Evolutionary conservation across 2,797 vertebrate genomes (phyloP), one percentile per base, ranked within the genome.

Genomic region (Rachycentron canadum): DNA sequence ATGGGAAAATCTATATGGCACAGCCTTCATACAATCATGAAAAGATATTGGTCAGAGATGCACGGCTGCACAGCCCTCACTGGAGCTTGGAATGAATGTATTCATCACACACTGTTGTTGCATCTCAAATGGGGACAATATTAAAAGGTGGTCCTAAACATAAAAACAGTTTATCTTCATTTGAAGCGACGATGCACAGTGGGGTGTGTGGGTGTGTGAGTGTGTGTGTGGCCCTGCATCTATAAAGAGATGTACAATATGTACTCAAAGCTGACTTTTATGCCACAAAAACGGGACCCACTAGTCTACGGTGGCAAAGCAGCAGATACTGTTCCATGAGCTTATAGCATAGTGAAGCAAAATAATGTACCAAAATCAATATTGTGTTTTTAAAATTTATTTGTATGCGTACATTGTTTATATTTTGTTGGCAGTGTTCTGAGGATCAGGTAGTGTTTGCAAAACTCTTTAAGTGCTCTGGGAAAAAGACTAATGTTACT

Each of bases 141-240:
- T 85, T 81, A 85, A 83, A 89, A 87, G 84, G 80, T 84, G 71
- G 76, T 86, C 72, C 70, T 73, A 57, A 82, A 89, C 77, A 83
- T 87, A 76, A 88, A 89, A 90, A 73, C 72, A 65, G 75, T 88
- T 92, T 83, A 81, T 90, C 85, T 86, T 90, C 80, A 91, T 90
- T 89, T 82, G 76, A 84, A 85, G 68, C 49, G 19, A 82, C 83
- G 84, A 81, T 86, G 82, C 76, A 82, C 84, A 13, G 60, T 53
- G 58, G 70, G 55, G 49, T 67, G 43, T 52, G 47, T 60, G 58
- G 60, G 45, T 52, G 47, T 60, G 58, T 61, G 45, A 45, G 38
- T 56, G 23, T 34, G 71, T 53, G 10, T 55, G 43, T 28, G 36
- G 43, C 40, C 52, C 14, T 68, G 77, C 59, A 32, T 83, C 40